phyloP scores from a whole-genome alignment of 2,113 vertebrate genomes.

The Colossoma macropomum region DNA sequence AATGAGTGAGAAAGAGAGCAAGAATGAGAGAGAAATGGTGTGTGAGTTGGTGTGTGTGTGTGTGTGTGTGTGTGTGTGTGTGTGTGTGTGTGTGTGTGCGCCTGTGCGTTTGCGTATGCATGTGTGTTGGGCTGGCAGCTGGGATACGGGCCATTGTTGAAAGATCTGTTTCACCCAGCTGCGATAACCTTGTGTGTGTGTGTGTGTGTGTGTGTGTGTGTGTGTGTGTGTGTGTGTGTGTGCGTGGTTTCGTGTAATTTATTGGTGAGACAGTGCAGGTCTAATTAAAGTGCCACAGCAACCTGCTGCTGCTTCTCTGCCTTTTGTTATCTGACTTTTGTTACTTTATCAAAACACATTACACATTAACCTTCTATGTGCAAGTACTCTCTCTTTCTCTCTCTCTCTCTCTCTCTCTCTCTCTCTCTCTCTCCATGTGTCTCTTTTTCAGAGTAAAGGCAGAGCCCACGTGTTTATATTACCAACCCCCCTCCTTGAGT shows the following conservation, averaged over 20 bases:
- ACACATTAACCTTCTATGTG: not conserved
- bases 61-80: not conserved
- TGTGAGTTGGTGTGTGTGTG: not conserved
- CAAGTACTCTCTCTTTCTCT: not conserved
- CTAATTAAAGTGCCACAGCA: not conserved
- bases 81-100: not conserved
- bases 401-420: not conserved
- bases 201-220: not conserved
- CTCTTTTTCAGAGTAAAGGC: not conserved
- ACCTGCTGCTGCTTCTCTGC: not conserved
- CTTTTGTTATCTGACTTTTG: not conserved
- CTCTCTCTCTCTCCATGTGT: not conserved
- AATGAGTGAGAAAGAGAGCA: not conserved
- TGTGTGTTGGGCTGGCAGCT: not conserved
- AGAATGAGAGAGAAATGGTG: not conserved
- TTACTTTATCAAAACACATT: not conserved
- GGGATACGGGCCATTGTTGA: constrained; percentile 13
- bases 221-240: not conserved
- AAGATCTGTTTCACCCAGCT: constrained; percentile 19
- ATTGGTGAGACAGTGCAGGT: not conserved
- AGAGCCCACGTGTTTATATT: not conserved
- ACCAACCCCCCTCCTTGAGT: not conserved
- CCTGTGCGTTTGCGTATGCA: not conserved
- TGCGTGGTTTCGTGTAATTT: constrained; percentile 15
- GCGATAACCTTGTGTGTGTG: not conserved